Evolutionary conservation across 2,888 invertebrate genomes (phyloP), one percentile per base, ranked within the genome.

Genomic region (Achlya flavicornis): DNA sequence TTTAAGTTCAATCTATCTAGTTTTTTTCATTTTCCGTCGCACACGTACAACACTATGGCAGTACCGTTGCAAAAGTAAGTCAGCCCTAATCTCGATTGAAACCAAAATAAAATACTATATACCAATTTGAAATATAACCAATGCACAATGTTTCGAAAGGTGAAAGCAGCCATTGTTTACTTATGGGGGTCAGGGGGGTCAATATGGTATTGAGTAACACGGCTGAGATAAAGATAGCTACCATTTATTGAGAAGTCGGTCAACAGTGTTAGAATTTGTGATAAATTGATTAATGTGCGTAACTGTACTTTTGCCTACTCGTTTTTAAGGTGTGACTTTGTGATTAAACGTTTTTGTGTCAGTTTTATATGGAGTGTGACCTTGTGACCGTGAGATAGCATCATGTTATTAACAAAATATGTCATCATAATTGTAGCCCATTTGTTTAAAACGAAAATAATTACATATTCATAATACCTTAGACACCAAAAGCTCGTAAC

Each of bases 111-210:
- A 26, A 43, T 19, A 43, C 14, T 38, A 41, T 26, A 43, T 12
- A 60, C 16, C 43, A 16, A 59, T 38, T 38, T 38, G 58, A 14
- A 35, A 41, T 59, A 59, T 59, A 4, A 59, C 16, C 19, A 19
- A 11, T 19, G 59, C 19, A 8, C 38, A 59, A 16, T 41, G 60
- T 41, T 60, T 60, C 41, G 26, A 41, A 66, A 77, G 78, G 79
- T 77, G 79, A 79, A 78, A 78, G 78, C 74, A 66, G 63, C 76
- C 74, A 78, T 78, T 78, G 78, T 78, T 77, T 79, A 75, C 78
- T 63, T 32, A 69, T 73, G 74, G 78, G 79, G 78, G 74, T 7
- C 60, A 61, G 76, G 73, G 74, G 32, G 64, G 64, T 64, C 64
- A 62, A 43, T 59, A 61, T 63, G 38, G 60, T 41, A 60, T 41